Conservation (phyloP, 2,888 invertebrate species). For the Zonitis immaculata region DNA sequence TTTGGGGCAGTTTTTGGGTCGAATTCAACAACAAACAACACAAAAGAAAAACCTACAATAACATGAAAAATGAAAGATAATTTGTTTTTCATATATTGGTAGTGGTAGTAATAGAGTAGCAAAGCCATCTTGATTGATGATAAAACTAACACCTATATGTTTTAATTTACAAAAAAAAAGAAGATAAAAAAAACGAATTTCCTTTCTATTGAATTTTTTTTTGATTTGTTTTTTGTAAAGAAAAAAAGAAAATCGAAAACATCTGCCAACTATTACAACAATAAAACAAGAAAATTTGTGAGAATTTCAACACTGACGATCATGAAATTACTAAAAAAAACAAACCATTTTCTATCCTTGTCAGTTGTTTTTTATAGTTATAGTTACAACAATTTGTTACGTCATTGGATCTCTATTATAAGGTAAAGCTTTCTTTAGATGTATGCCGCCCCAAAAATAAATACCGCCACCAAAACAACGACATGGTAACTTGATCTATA, state of each 20-base stretch:
- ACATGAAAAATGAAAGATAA: neutral
- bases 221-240: neutral
- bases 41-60: too few species aligned
- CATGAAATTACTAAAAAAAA: neutral
- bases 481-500: neutral
- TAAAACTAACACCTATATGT: too few species aligned
- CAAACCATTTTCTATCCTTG: neutral
- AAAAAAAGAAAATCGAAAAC: neutral
- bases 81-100: too few species aligned
- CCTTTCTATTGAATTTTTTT: neutral
- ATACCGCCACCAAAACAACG: neutral
- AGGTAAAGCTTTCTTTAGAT: constrained; percentile 26
- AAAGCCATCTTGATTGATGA: too few species aligned
- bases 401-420: constrained; percentile 39
- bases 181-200: neutral
- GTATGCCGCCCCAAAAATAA: constrained; percentile 15
- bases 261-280: neutral
- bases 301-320: neutral
- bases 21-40: neutral
- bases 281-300: neutral
- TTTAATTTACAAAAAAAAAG: neutral
- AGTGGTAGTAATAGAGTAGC: too few species aligned
- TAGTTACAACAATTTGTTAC: constrained; percentile 35
- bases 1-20: neutral
- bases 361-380: too few species aligned